phyloP scores from a whole-genome alignment of 2,797 vertebrate genomes.

The Pteropus rufus region DNA sequence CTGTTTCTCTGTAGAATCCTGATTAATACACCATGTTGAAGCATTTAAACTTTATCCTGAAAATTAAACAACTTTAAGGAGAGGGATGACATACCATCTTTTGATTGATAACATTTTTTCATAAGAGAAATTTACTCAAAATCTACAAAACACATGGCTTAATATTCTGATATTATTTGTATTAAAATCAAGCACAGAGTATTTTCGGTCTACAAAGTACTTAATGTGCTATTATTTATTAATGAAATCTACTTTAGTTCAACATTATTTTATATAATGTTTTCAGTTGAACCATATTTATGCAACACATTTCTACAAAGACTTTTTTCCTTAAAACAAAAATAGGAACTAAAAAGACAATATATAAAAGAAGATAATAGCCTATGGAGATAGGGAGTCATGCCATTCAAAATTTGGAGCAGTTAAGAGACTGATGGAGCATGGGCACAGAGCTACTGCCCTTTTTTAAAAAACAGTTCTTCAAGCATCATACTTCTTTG shows the following conservation, averaged over 20 bases:
- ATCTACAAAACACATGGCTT: neutral
- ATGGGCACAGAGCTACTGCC: neutral
- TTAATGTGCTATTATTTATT: neutral
- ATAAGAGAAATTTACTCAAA: constrained; percentile 7
- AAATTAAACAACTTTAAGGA: neutral
- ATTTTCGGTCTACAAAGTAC: neutral
- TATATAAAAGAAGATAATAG: neutral
- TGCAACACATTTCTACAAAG: neutral
- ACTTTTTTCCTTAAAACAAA: constrained; percentile 26
- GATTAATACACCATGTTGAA: neutral
- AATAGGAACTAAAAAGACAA: neutral
- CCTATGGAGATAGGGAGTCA: neutral
- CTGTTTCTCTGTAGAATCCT: neutral
- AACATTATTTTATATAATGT: constrained; percentile 16
- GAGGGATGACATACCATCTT: neutral
- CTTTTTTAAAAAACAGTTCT: constrained; percentile 29
- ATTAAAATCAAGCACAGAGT: constrained; percentile 12
- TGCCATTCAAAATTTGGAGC: constrained; percentile 31
- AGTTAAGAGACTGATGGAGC: neutral
- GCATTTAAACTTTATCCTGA: neutral
- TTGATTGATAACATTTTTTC: neutral
- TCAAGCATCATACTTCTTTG: constrained; percentile 50
- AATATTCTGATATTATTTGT: neutral
- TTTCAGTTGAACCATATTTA: constrained; percentile 28
- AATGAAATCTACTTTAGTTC: constrained; percentile 1